A percentile compares a stretch with the other conserved stretches of the same genome.
phyloP scores from a whole-genome alignment of 2,888 invertebrate species.

The Teinopalpus imperialis region DNA sequence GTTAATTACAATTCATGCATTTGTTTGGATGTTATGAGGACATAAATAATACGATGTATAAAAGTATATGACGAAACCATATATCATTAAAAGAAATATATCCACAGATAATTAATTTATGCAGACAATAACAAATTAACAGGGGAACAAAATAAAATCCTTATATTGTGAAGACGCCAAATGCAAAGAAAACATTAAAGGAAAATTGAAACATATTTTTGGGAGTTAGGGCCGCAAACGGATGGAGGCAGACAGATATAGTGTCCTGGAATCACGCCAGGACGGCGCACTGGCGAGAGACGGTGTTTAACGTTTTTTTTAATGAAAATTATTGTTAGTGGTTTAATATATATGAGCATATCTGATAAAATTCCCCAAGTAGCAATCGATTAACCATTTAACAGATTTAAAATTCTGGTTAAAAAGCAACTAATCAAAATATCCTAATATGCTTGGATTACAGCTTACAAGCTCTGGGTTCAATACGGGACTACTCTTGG shows the following conservation, averaged over 20 bases:
- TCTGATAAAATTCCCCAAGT: no score
- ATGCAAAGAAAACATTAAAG: conserved; percentile 50
- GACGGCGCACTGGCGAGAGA: conserved; percentile 15
- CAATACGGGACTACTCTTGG: no score
- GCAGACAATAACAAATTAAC: conserved; percentile 34
- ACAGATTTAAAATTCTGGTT: no score
- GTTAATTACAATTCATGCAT: no score
- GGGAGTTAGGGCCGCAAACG: conserved; percentile 51
- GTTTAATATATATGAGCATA: no score
- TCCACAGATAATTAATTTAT: conserved; percentile 32
- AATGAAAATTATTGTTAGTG: background rate
- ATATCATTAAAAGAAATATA: conserved; percentile 15
- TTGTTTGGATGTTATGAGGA: no score
- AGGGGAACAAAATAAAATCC: conserved; percentile 22
- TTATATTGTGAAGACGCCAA: conserved; percentile 33
- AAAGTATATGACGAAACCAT: no score
- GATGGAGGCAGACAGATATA: conserved; percentile 49
- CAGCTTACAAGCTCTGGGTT: no score
- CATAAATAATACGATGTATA: no score
- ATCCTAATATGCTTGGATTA: no score
- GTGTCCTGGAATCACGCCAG: conserved; percentile 42
- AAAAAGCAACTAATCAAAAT: no score
- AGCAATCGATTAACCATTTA: no score
- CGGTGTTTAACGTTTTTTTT: conserved; percentile 28
- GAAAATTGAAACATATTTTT: conserved; percentile 52